Evolutionary conservation across 1,140 invertebrate genomes (phyloP).

Genomic region (Drosophila erecta): DNA sequence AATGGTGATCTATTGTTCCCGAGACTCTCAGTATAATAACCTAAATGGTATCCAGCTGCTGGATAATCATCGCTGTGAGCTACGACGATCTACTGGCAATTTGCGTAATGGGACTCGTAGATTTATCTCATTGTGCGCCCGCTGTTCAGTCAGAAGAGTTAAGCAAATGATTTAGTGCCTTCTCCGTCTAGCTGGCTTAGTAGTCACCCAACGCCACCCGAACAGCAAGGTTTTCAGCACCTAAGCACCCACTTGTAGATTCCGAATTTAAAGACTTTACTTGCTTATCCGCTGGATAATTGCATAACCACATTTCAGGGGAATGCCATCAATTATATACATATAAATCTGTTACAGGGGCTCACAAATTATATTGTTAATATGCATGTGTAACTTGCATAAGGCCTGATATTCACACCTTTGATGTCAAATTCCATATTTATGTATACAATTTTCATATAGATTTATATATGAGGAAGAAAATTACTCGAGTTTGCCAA

Average conservation of each 20-base stretch:
- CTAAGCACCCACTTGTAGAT: background rate
- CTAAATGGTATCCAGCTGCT: constrained; percentile 24
- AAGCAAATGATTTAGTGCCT: background rate
- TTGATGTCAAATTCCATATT: background rate
- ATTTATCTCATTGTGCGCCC: background rate
- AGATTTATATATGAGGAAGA: no score
- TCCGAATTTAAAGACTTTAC: background rate
- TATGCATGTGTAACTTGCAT: no score
- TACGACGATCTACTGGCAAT: background rate
- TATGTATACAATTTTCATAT: background rate
- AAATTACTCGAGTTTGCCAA: no score
- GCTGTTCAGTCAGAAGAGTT: background rate
- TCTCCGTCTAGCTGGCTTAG: background rate
- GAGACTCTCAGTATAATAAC: background rate
- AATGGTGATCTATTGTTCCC: constrained; percentile 22
- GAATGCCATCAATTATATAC: no score
- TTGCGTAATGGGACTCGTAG: constrained; percentile 6
- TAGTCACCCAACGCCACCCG: background rate
- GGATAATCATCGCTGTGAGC: constrained; percentile 8
- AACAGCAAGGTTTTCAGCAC: background rate
- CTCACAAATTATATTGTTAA: background rate
- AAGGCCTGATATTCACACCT: background rate
- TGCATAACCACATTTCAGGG: no score
- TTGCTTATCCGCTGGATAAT: background rate
- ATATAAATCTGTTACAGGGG: background rate